phyloP scores from a whole-genome alignment of 2,113 vertebrate species.

The Saccopteryx bilineata region DNA sequence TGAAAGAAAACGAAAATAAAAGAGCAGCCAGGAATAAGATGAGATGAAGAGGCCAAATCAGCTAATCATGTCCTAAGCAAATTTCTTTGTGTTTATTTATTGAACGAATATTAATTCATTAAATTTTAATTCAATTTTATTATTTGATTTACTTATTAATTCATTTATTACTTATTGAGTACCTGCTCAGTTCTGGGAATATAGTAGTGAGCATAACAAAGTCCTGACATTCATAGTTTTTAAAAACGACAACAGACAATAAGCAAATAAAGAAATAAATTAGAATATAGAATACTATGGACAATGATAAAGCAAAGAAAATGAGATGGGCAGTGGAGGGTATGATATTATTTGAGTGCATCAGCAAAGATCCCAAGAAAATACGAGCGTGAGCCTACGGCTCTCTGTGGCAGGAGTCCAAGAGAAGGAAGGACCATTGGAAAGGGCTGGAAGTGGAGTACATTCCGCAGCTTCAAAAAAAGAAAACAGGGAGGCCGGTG shows the following conservation, averaged over 20 bases:
- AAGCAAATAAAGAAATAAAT: neutral
- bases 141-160: neutral
- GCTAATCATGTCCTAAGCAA: neutral
- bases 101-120: neutral
- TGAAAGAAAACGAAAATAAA: slow-evolving; percentile 4
- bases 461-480: neutral
- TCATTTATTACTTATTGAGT: neutral
- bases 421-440: neutral
- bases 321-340: fast-evolving
- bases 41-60: neutral
- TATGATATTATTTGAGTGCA: neutral
- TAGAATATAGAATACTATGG: neutral
- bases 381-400: fast-evolving
- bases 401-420: neutral
- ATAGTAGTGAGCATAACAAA: neutral
- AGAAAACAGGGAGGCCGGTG: neutral
- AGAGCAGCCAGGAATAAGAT: neutral
- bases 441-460: neutral
- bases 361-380: neutral
- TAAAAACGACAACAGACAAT: neutral
- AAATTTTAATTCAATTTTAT: neutral
- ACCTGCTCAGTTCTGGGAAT: neutral
- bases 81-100: neutral
- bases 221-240: neutral
- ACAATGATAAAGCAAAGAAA: neutral